phyloP scores from a whole-genome alignment of 2,797 vertebrate species.

The Poecilia velifera region DNA sequence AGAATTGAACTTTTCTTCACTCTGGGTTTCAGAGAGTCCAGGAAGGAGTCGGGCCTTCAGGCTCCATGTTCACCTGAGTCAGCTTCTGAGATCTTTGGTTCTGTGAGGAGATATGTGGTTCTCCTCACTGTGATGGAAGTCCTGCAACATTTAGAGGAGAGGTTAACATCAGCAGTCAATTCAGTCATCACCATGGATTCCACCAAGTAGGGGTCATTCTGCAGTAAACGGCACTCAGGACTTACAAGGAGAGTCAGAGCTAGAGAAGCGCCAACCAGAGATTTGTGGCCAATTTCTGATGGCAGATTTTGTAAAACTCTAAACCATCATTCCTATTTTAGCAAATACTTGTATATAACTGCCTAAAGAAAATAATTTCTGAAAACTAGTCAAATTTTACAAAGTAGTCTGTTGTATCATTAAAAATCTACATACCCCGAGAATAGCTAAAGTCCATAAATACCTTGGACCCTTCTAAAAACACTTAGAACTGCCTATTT shows the following conservation, averaged over 20 bases:
- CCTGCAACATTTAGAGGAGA: background rate
- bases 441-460: too few species aligned
- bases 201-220: background rate
- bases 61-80: slow-evolving; percentile 19
- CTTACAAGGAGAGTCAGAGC: background rate
- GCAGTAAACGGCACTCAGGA: background rate
- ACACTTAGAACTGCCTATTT: too few species aligned
- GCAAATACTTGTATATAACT: background rate
- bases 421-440: too few species aligned
- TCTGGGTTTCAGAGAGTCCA: background rate
- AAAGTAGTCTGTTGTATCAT: too few species aligned
- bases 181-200: background rate
- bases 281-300: background rate
- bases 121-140: background rate
- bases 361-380: too few species aligned
- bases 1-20: background rate
- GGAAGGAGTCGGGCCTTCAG: slow-evolving; percentile 1
- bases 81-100: background rate
- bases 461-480: background rate
- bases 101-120: background rate
- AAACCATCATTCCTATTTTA: background rate
- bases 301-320: background rate
- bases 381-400: too few species aligned
- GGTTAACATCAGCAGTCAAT: background rate
- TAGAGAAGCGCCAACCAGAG: background rate